Evolutionary conservation across 2,797 vertebrate genomes (phyloP), one percentile per base, ranked within the genome.

Genomic region (Enteromius argenteus): DNA sequence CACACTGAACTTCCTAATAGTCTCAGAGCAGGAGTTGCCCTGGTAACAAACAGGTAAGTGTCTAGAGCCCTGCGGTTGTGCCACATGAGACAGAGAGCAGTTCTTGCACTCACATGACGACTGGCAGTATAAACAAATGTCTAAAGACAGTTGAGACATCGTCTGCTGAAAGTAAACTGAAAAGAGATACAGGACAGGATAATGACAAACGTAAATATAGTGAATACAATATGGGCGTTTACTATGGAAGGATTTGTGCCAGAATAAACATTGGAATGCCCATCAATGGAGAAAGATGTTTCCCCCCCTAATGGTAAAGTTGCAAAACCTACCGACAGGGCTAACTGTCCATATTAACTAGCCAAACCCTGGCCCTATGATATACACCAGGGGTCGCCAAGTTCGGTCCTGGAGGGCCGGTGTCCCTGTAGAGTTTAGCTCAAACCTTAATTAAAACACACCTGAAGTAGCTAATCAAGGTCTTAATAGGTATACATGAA

Each of bases 21-120:
- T 90, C 91, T 85, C 74, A 86, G 83, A 80, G 86, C 89, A 90
- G 90, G 91, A 92, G 93, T 94, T 92, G 87, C 92, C 91, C 89
- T 90, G 89, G 92, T 91, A 92, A 93, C 90, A 86, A 90, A 46
- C 13, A 77, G 23, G 42, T 64, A 90, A 88, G 89, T 90, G 87
- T 88, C 90, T 90, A 85, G 86, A 89, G 86, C 79, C 51, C 23
- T 62, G 75, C 1, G 53, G 37, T 58, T 79, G 27, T 60, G 82
- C 21, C 46, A 78, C 53, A 77, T 23, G 51, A 78, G 74, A 75
- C 37, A 60, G 32, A 68, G 6, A 76, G 53, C 15, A 60, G 23
- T 60, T 27, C 32, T 27, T 66, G 75, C 21, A 10, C 17, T 66
- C 23, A 69, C 30, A 0, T 83, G 69, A 79, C 75, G 53, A 23